Percentiles rank a stretch among this genome's conserved stretches.
phyloP scores from a whole-genome alignment of 1,140 invertebrate species.

The Cyphomyrmex costatus region DNA sequence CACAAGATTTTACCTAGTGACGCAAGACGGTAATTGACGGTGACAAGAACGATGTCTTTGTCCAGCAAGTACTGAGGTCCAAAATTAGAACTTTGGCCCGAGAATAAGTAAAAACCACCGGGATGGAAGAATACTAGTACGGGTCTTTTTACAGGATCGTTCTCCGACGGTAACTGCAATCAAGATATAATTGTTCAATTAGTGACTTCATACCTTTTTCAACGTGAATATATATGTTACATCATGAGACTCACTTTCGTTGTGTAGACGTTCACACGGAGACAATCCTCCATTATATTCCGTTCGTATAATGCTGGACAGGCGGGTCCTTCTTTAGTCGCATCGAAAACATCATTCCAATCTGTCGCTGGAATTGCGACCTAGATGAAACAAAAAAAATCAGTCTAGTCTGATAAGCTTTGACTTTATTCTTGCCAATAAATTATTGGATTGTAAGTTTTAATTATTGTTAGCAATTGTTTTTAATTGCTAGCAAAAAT shows the following conservation, averaged over 20 bases:
- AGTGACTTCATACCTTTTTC: background rate
- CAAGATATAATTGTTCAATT: slow-evolving; percentile 33
- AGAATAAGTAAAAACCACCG: slow-evolving; percentile 86
- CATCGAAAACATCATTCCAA: slow-evolving; percentile 85
- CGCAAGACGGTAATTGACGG: slow-evolving; percentile 91
- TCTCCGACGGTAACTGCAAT: slow-evolving; percentile 42
- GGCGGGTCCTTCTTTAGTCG: slow-evolving; percentile 80
- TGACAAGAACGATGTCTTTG: slow-evolving; percentile 89
- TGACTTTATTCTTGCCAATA: background rate
- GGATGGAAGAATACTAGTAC: slow-evolving; percentile 87
- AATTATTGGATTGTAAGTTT: background rate
- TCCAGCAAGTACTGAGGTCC: slow-evolving; percentile 90
- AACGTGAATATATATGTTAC: slow-evolving; percentile 75
- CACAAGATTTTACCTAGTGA: slow-evolving; percentile 85
- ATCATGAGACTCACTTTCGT: slow-evolving; percentile 88
- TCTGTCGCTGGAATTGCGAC: slow-evolving; percentile 86
- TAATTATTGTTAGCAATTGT: no score
- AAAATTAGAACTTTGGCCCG: slow-evolving; percentile 85
- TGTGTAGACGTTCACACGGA: slow-evolving; percentile 93
- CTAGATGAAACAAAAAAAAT: slow-evolving; percentile 77
- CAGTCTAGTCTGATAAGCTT: background rate
- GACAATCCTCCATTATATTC: slow-evolving; percentile 87
- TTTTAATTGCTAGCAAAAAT: no score
- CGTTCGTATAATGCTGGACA: slow-evolving; percentile 73
- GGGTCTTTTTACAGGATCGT: slow-evolving; percentile 67